Evolutionary conservation across 2,797 vertebrate species (phyloP).

Genomic region (Hyperoplus lanceolatus): DNA sequence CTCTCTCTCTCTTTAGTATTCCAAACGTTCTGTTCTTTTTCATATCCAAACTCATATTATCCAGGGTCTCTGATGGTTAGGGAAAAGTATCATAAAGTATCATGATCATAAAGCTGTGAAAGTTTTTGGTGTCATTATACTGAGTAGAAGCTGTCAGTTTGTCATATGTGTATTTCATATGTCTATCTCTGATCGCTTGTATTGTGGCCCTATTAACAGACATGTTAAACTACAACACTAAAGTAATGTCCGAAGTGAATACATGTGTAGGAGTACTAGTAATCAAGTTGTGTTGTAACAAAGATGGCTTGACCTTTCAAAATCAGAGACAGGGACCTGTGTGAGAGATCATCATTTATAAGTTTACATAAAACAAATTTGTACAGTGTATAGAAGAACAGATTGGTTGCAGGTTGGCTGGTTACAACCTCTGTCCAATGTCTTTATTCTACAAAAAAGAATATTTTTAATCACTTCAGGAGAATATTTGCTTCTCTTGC

Average conservation of each 20-base stretch:
- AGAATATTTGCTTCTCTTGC: constrained; percentile 1
- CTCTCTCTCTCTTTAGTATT: too few relatives aligned
- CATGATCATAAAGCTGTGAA: constrained; percentile 65
- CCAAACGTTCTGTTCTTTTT: background rate
- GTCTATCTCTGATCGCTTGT: background rate
- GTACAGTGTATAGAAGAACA: constrained; percentile 18
- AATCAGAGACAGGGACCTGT: background rate
- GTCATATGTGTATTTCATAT: background rate
- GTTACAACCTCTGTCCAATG: constrained; percentile 72
- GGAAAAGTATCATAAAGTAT: constrained; percentile 1
- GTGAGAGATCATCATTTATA: background rate
- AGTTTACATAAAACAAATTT: background rate
- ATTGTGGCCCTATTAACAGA: background rate
- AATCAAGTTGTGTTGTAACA: background rate
- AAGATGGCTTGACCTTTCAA: background rate
- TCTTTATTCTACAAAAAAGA: constrained; percentile 20
- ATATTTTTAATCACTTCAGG: constrained; percentile 18
- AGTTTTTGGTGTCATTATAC: constrained; percentile 19
- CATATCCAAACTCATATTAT: background rate
- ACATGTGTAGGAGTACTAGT: constrained; percentile 8
- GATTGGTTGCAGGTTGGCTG: constrained; percentile 75
- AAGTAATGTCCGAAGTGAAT: constrained; percentile 8
- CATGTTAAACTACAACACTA: constrained; percentile 46
- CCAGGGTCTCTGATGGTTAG: constrained; percentile 8
- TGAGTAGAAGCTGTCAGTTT: constrained; percentile 1